Evolutionary conservation across 2,113 vertebrate genomes (phyloP).

Genomic region (Tachycineta bicolor): DNA sequence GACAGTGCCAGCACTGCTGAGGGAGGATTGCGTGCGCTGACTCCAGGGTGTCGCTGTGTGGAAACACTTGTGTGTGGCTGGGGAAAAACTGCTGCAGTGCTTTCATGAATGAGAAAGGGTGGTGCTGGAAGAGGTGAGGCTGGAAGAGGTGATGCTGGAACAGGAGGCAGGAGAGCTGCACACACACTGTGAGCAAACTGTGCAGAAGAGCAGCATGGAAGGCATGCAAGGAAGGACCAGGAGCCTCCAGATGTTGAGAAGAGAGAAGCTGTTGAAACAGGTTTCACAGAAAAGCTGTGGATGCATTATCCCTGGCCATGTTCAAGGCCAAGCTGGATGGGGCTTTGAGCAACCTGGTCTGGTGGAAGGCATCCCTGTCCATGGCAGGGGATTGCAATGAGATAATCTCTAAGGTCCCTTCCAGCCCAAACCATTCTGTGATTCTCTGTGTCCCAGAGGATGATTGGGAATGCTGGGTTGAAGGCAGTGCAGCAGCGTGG

Average conservation of each 20-base stretch:
- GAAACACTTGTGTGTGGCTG: background rate
- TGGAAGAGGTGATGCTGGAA: background rate
- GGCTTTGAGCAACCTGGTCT: background rate
- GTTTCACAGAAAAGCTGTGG: background rate
- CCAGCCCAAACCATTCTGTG: background rate
- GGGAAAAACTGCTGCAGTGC: fast-evolving
- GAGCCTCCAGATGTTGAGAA: background rate
- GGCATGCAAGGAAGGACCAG: background rate
- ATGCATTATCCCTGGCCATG: background rate
- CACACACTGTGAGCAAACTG: fast-evolving
- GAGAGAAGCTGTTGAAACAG: background rate
- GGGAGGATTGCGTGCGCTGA: background rate
- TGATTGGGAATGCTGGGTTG: background rate
- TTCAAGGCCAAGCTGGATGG: background rate
- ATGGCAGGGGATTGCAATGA: background rate
- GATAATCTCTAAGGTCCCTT: background rate
- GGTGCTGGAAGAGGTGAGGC: background rate
- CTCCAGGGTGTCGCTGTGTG: background rate
- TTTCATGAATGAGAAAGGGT: background rate
- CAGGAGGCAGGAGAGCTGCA: background rate
- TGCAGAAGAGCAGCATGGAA: background rate
- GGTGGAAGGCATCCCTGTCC: background rate
- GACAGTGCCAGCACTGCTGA: constrained; percentile 18
- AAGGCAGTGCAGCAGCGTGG: background rate
- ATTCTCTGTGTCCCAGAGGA: background rate